Percentiles rank a stretch among this genome's conserved stretches.
Evolutionary conservation across 2,113 vertebrate genomes (phyloP).

Genomic region (Peromyscus polionotus): DNA sequence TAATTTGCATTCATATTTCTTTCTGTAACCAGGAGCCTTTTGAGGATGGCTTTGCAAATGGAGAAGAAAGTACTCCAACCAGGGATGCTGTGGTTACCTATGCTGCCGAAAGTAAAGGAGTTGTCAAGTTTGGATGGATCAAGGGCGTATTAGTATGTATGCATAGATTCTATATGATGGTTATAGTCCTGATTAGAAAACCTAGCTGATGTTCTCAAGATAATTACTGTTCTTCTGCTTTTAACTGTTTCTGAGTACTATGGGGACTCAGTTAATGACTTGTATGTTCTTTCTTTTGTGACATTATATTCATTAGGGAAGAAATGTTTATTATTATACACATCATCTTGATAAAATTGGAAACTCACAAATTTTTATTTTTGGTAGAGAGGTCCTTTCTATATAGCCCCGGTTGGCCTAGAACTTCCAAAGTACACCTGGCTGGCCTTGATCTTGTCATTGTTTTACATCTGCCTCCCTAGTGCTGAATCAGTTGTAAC

Average conservation of each 20-base stretch:
- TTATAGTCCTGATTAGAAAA: conserved; percentile 17
- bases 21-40: conserved; percentile 93
- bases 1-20: conserved; percentile 55
- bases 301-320: not conserved
- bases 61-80: conserved; percentile 95
- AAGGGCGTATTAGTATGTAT: conserved; percentile 97
- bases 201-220: not conserved
- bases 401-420: not conserved
- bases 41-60: conserved; percentile 98
- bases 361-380: conserved; percentile 2
- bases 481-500: not conserved
- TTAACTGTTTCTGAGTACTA: not conserved
- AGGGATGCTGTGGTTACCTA: conserved; percentile 94
- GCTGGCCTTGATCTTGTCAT: not conserved
- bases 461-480: not conserved
- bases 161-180: not conserved
- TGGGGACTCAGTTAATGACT: conserved; percentile 13
- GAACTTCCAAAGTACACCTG: not conserved
- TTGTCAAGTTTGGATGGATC: conserved; percentile 99
- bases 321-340: conserved; percentile 6
- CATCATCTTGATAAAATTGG: conserved; percentile 2
- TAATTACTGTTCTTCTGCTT: not conserved
- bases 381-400: not conserved
- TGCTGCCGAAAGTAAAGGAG: conserved; percentile 93
- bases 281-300: not conserved